Conservation (phyloP, 2,113 vertebrate genomes). For the Paratilapia polleni region DNA sequence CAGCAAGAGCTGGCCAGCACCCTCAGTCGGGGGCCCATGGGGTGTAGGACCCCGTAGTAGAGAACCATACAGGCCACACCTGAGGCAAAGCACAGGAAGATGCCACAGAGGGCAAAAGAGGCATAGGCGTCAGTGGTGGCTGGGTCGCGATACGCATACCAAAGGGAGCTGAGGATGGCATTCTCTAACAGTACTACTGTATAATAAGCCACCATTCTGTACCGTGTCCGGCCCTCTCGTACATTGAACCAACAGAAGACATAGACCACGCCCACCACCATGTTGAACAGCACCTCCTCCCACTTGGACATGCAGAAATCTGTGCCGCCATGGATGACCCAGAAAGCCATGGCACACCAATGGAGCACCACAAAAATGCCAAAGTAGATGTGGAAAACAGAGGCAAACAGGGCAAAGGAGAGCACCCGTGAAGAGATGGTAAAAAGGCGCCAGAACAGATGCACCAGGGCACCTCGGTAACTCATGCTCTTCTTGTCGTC, state of each 20-base stretch:
- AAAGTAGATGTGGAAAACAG: slow-evolving; percentile 99
- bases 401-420: slow-evolving; percentile 99
- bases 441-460: slow-evolving; percentile 97
- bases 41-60: slow-evolving; percentile 97
- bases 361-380: slow-evolving; percentile 99
- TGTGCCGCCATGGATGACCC: slow-evolving; percentile 99
- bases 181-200: slow-evolving; percentile 96
- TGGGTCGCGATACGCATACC: slow-evolving; percentile 98
- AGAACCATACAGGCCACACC: slow-evolving; percentile 96
- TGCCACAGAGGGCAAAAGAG: slow-evolving; percentile 95
- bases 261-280: slow-evolving; percentile 99
- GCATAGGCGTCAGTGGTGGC: slow-evolving; percentile 94
- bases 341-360: slow-evolving; percentile 99
- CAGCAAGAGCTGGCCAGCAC: slow-evolving; percentile 97
- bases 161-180: slow-evolving; percentile 94
- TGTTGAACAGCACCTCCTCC: slow-evolving; percentile 99
- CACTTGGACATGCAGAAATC: slow-evolving; percentile 99
- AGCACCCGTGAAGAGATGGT: slow-evolving; percentile 99
- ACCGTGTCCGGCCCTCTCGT: slow-evolving; percentile 97
- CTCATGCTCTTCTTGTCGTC: slow-evolving; percentile 99
- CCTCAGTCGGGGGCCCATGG: slow-evolving; percentile 93
- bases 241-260: slow-evolving; percentile 99
- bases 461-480: slow-evolving; percentile 96
- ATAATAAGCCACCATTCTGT: slow-evolving; percentile 98
- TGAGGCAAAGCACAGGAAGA: slow-evolving; percentile 98